Evolutionary conservation across 2,888 invertebrate genomes (phyloP), one percentile per base, ranked within the genome.

Genomic region (Drosophila acutilabella): DNA sequence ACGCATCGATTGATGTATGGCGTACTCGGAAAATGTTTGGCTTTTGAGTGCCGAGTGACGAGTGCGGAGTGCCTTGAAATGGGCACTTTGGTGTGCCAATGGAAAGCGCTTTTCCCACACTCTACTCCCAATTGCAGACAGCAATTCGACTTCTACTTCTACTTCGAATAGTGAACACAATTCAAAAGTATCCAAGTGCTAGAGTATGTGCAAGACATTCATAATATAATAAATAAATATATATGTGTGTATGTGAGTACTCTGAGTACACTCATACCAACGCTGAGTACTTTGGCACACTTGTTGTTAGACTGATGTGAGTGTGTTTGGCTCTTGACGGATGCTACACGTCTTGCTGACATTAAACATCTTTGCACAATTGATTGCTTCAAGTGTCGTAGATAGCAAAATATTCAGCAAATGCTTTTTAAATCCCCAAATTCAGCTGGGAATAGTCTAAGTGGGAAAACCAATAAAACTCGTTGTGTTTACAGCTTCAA

Each of bases 1-100:
- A 53, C 60, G 42, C 61, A 65, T 70, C 79, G 70, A 79, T 68
- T 79, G 73, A 79, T 68, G 62, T 70, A 72, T 74, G 69, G 65
- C 58, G 64, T 61, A 13, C 33, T 36, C 20, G 10, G 33, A 44
- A 44, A 44, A 20, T 56, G 36, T 45, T 54, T 40, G 53, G 42
- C 53, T 50, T 45, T 75, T 71, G 64, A 75, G 76, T 71, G 76
- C 54, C 57, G 23, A 23, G 20, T 20, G 20, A 1, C 20, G 20
- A 20, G 23, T 5, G 23, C 23, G 4, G 23, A 23, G 23, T 71
- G 76, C 57, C 57, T 60, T 23, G 41, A 59, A 75, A 66, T 71
- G 75, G 62, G 66, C 57, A 74, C 66, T 64, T 50, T 16, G 42
- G 54, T 8, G 50, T 51, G 26, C 26, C 50, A 18, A 53, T 68